Percentiles rank a stretch among this genome's conserved stretches.
Conservation (phyloP, 1,140 invertebrate species). For the Mizuhopecten yessoensis region DNA sequence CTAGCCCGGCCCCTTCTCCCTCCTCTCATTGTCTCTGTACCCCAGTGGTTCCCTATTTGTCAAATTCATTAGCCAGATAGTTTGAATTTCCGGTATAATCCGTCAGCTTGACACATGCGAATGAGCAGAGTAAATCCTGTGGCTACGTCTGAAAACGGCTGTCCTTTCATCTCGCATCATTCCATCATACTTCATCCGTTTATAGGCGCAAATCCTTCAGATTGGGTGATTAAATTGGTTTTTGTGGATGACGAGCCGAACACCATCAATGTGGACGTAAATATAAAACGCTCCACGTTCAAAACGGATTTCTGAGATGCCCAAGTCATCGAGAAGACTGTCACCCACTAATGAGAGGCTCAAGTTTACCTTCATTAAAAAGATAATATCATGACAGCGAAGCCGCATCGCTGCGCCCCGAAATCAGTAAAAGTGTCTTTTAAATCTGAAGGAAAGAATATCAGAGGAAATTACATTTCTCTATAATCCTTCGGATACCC, state of each 20-base stretch:
- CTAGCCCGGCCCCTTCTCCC: neutral
- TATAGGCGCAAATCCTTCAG: conserved; percentile 37
- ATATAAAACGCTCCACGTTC: conserved; percentile 38
- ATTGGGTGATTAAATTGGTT: conserved; percentile 39
- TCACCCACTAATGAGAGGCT: neutral
- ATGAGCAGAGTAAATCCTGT: conserved; percentile 23
- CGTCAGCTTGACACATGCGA: conserved; percentile 18
- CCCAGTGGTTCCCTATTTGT: conserved; percentile 12
- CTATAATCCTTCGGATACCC: conserved; percentile 1
- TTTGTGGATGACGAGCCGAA: conserved; percentile 36
- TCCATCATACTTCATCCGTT: conserved; percentile 38
- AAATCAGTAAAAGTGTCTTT: conserved; percentile 39
- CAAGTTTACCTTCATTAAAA: conserved; percentile 39
- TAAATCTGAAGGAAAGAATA: conserved; percentile 35
- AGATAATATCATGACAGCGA: conserved; percentile 24
- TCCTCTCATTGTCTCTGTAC: neutral
- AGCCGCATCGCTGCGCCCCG: conserved; percentile 28
- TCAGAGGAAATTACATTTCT: conserved; percentile 34
- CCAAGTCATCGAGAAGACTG: conserved; percentile 37
- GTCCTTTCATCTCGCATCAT: conserved; percentile 25
- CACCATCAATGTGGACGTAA: conserved; percentile 23
- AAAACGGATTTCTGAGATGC: conserved; percentile 33
- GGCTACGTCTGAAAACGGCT: conserved; percentile 22
- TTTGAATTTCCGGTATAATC: conserved; percentile 39
- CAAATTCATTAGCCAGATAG: conserved; percentile 38